Percentiles rank a stretch among this genome's conserved stretches.
Conservation (phyloP, 2,888 invertebrate species). For the Onthophagus sagittarius region DNA sequence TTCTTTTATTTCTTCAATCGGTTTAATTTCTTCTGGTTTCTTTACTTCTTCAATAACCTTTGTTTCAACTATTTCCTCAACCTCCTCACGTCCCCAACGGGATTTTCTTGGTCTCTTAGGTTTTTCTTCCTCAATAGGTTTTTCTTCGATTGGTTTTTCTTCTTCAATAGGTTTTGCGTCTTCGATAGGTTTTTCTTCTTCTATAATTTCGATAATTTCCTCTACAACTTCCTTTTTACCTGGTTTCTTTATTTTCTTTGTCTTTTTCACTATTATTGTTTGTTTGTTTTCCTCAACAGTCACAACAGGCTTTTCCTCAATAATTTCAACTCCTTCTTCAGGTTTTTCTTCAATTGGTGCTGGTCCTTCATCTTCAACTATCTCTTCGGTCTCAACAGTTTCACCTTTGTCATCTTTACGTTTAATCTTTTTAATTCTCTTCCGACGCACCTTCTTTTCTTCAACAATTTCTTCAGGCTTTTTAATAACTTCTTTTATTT, state of each 20-base stretch:
- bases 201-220: slow-evolving; percentile 48
- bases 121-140: no score
- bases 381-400: slow-evolving; percentile 49
- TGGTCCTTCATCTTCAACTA: slow-evolving; percentile 39
- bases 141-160: no score
- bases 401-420: slow-evolving; percentile 47
- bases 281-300: slow-evolving; percentile 53
- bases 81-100: no score
- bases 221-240: slow-evolving; percentile 30
- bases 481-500: slow-evolving; percentile 35
- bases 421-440: slow-evolving; percentile 43
- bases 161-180: slow-evolving; percentile 30
- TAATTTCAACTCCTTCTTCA: slow-evolving; percentile 26
- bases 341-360: slow-evolving; percentile 26
- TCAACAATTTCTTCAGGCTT: slow-evolving; percentile 42
- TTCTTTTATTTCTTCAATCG: slow-evolving; percentile 21
- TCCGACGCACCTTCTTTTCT: slow-evolving; percentile 40
- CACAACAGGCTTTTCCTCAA: slow-evolving; percentile 33
- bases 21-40: slow-evolving; percentile 25
- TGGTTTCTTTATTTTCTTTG: slow-evolving; percentile 41
- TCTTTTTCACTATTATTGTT: slow-evolving; percentile 56
- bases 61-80: no score
- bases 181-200: slow-evolving; percentile 38
- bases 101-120: no score
- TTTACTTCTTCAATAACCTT: no score